A percentile compares a stretch with the other conserved stretches of the same genome.
phyloP scores from a whole-genome alignment of 2,888 invertebrate genomes.

The Branchinecta sandiegonensis region DNA sequence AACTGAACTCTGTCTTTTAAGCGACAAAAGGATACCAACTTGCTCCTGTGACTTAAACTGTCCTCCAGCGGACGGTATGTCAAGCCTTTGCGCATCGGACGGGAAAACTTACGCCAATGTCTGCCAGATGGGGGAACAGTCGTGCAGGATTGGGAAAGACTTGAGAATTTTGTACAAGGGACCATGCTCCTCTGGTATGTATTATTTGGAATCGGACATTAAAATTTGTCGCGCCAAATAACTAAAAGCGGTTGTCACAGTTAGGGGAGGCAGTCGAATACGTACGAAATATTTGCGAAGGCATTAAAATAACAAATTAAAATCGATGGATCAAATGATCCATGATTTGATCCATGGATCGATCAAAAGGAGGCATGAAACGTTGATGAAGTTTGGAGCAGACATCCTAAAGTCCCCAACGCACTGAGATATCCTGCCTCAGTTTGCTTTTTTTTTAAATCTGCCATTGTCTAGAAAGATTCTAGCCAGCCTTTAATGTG shows the following conservation, averaged over 20 bases:
- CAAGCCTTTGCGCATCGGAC: constrained; percentile 25
- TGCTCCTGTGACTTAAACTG: constrained; percentile 67
- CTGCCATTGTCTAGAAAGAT: too few species aligned
- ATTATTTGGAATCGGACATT: background rate
- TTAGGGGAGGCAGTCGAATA: too few species aligned
- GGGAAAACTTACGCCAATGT: constrained; percentile 63
- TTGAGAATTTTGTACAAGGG: constrained; percentile 65
- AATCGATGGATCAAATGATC: too few species aligned
- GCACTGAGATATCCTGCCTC: too few species aligned
- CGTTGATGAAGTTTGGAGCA: background rate
- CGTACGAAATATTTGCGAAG: too few species aligned
- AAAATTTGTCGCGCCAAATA: background rate
- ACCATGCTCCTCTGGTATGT: constrained; percentile 60
- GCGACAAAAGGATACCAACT: constrained; percentile 55
- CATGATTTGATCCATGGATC: too few species aligned
- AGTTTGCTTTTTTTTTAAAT: too few species aligned
- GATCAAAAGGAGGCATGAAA: constrained; percentile 1
- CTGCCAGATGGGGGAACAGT: constrained; percentile 60
- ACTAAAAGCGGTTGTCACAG: too few species aligned
- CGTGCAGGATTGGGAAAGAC: constrained; percentile 56
- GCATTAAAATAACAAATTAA: too few species aligned
- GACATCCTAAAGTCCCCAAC: constrained; percentile 9
- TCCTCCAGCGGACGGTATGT: constrained; percentile 40
- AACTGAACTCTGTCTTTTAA: constrained; percentile 67
- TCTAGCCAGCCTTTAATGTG: too few species aligned